Conservation (phyloP, 2,888 invertebrate genomes). For the Palloptera scutellata region DNA sequence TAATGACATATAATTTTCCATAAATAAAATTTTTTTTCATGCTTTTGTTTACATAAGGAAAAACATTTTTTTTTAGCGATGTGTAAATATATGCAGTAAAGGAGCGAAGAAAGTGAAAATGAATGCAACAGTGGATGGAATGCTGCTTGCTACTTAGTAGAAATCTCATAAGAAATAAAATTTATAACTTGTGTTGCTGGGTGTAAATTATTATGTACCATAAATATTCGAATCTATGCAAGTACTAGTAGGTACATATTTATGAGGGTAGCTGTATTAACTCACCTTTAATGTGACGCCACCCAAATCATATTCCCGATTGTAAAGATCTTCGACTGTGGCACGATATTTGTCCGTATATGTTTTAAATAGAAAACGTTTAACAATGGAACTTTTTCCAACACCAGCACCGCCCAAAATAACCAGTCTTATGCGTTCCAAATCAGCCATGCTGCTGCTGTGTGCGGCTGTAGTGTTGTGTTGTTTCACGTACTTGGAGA, state of each 20-base stretch:
- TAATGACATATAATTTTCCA: too few relatives aligned
- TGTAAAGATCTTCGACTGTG: constrained; percentile 89
- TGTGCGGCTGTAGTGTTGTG: too few relatives aligned
- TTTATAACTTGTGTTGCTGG: background rate
- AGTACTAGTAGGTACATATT: background rate
- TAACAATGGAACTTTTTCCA: constrained; percentile 86
- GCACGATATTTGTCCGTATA: constrained; percentile 83
- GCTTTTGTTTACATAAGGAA: too few relatives aligned
- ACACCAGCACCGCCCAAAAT: constrained; percentile 83
- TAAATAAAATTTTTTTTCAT: too few relatives aligned
- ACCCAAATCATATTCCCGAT: constrained; percentile 82
- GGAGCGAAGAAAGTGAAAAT: too few relatives aligned
- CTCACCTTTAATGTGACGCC: constrained; percentile 77
- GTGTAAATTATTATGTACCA: background rate
- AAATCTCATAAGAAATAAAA: too few relatives aligned
- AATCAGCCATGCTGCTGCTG: constrained; percentile 69
- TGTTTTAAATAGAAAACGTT: constrained; percentile 80
- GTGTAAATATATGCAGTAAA: too few relatives aligned
- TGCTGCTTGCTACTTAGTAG: too few relatives aligned
- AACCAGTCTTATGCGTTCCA: constrained; percentile 83
- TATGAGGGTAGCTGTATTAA: constrained; percentile 27
- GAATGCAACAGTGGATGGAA: too few relatives aligned
- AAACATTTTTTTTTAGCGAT: too few relatives aligned
- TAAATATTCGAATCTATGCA: background rate
- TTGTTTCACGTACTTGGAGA: too few relatives aligned